Base-by-base conservation (phyloP, 2,797 vertebrate genomes). In the Girardinus metallicus region DNA sequence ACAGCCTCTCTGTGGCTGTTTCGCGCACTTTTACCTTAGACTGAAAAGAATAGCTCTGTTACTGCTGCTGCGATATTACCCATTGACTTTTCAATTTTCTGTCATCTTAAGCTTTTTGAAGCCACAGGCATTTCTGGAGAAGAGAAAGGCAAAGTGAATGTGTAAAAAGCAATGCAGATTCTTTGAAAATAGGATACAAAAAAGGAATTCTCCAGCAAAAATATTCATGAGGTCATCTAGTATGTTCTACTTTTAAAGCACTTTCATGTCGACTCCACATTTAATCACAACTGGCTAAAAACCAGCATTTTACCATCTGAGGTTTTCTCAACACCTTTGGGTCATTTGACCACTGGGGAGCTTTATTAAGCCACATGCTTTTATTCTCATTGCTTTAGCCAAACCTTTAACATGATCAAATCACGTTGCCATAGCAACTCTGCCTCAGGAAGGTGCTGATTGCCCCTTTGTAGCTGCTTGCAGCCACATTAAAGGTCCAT, bases 341-440 rank as follows among this genome's bases (percentile, higher is more conserved):
- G 6, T 75, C n/a, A 36, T 68, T 31, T 53, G 18, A 74, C 34
- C 46, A 66, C 34, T 15, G 4, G 34, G 70, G 53, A 16, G 55
- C 57, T 39, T 34, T 47, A 74, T 29, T 64, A 73, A 51, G 55
- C 34, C 31, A 64, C 31, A 74, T 18, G 16, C 12, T 2, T n/a
- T 66, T 53, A 74, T 51, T 36, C 31, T 41, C 39, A 60, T 74
- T 74, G 13, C 34, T 79, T 73, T 11, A 36, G 21, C 21, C 31
- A 74, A 46, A 76, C 44, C 55, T 73, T 73, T 62, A 36, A 62
- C 43, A n/a, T 64, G 46, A 74, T 66, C 26, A 51, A 47, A 74
- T 74, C 72, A 31, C 18, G 46, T 66, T 74, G 26, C 16, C 78
- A 66, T 74, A 49, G 46, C 57, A 74, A 64, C 72, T 23, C 51